phyloP scores from a whole-genome alignment of 2,113 vertebrate genomes.

The Tyrannus savana region DNA sequence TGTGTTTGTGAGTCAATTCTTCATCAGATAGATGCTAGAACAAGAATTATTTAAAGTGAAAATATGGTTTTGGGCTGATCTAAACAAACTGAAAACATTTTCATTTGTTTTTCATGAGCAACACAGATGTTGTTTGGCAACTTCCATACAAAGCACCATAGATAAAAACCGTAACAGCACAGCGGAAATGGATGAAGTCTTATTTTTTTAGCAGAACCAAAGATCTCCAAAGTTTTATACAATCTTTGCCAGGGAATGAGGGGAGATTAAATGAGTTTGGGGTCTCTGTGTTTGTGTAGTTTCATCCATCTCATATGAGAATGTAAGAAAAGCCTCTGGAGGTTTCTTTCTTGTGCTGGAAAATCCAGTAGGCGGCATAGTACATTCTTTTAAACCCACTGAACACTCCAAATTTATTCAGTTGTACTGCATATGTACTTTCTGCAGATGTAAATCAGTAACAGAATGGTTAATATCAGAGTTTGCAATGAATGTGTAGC shows the following conservation, averaged over 20 bases:
- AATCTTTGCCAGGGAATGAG: conserved; percentile 8
- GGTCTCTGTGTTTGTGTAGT: background rate
- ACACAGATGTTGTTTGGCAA: conserved; percentile 65
- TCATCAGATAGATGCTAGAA: conserved; percentile 25
- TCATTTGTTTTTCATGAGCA: conserved; percentile 50
- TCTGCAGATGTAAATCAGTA: background rate
- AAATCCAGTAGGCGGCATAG: conserved; percentile 8
- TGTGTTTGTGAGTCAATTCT: conserved; percentile 9
- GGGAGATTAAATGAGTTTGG: background rate
- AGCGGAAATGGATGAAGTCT: background rate
- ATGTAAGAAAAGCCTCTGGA: background rate
- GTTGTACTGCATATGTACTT: background rate
- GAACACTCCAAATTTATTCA: background rate
- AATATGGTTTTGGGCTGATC: conserved; percentile 32
- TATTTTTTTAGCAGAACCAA: conserved; percentile 27
- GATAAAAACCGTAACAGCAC: conserved; percentile 58
- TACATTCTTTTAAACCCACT: background rate
- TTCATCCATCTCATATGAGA: conserved; percentile 2
- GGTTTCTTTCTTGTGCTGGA: background rate
- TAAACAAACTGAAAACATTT: conserved; percentile 52
- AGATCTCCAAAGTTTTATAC: background rate
- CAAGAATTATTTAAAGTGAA: background rate
- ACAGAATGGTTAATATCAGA: background rate
- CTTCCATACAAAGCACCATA: conserved; percentile 15
- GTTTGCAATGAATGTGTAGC: background rate